Base-by-base conservation (phyloP, 1,140 invertebrate genomes). In the Idris sp. region DNA sequence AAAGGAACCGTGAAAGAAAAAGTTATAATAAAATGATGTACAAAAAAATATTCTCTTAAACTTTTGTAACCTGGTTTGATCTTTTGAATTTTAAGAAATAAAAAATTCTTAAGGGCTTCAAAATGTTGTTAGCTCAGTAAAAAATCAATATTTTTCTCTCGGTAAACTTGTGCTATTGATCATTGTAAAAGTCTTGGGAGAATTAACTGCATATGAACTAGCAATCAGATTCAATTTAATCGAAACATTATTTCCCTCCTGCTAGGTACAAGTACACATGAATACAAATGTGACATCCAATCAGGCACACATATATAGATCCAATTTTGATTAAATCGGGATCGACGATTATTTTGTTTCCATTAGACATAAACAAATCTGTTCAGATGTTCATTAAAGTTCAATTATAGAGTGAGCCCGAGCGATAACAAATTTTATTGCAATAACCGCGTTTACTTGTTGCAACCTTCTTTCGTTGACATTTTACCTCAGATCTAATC, bases 401-500 rank as follows among this genome's bases (percentile, higher is more conserved):
- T 6, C 15, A 48, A 48, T 48, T 48, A 48, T n/a, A n/a, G n/a
- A n/a, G n/a, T n/a, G n/a, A n/a, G n/a, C n/a, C n/a, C n/a, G n/a
- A n/a, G n/a, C n/a, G n/a, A n/a, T n/a, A n/a, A n/a, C 41, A n/a
- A 48, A 33, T 33, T 18, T 30, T 9, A 33, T 48, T n/a, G n/a
- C n/a, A n/a, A n/a, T n/a, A n/a, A n/a, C n/a, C n/a, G n/a, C 28
- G 13, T 48, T 48, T 31, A 48, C 28, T 48, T 31, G 44, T 48
- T 31, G 44, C 44, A 51, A 28, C 19, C n/a, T 51, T 51, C 46
- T 36, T 36, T 51, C 33, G 18, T 10, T 14, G 19, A 40, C 5
- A n/a, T n/a, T n/a, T n/a, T n/a, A n/a, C n/a, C 36, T 14, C 25
- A 11, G 13, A 41, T 54, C 15, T 18, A 30, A 56, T 43, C 16